phyloP scores from a whole-genome alignment of 2,797 vertebrate species.

The Rhodeus uyekii region DNA sequence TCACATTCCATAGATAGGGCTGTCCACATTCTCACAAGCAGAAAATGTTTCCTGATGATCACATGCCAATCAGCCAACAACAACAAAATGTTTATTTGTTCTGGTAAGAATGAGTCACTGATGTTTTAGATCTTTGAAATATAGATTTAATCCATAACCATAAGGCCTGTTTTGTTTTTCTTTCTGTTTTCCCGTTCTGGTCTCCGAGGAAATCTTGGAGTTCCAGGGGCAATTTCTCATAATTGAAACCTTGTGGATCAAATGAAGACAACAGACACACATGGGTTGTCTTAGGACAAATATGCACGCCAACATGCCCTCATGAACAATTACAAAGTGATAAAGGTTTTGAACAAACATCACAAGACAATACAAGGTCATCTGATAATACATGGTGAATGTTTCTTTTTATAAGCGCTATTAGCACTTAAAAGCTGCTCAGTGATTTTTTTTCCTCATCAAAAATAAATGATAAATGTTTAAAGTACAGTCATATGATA shows the following conservation, averaged over 20 bases:
- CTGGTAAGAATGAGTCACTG: slow-evolving; percentile 14
- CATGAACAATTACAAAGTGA: slow-evolving; percentile 12
- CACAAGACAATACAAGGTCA: neutral
- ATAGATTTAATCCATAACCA: slow-evolving; percentile 21
- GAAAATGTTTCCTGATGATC: slow-evolving; percentile 2
- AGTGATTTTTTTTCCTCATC: neutral
- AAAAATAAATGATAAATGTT: neutral
- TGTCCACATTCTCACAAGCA: neutral
- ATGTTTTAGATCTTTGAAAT: slow-evolving; percentile 29
- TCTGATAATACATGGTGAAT: neutral
- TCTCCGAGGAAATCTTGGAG: slow-evolving; percentile 28
- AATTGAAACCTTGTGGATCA: slow-evolving; percentile 39
- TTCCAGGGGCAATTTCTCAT: slow-evolving; percentile 37
- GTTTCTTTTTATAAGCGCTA: neutral
- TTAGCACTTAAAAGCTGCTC: neutral
- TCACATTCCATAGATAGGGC: slow-evolving; percentile 7
- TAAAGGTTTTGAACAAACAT: neutral
- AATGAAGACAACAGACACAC: slow-evolving; percentile 38
- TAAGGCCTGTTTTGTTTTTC: slow-evolving; percentile 11
- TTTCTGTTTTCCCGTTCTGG: slow-evolving; percentile 3
- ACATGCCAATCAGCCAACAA: slow-evolving; percentile 26
- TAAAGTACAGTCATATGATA: neutral
- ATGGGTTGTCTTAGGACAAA: slow-evolving; percentile 6
- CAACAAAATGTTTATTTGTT: neutral
- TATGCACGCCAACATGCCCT: neutral